phyloP scores from a whole-genome alignment of 2,888 invertebrate species.

The Drosophila infuscata region DNA sequence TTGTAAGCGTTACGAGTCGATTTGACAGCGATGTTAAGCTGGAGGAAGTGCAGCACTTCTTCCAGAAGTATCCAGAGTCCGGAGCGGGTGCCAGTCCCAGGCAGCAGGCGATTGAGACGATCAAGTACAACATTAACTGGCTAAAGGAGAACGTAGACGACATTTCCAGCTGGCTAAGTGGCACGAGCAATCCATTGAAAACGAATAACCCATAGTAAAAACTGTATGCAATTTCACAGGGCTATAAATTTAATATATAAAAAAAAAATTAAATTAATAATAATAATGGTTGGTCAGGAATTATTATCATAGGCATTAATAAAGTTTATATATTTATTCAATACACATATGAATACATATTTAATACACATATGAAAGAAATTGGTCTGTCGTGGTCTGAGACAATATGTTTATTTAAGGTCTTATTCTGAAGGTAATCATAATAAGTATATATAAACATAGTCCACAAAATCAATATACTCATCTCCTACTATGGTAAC shows the following conservation, averaged over 20 bases:
- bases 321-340: not conserved
- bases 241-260: not conserved
- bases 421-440: constrained; percentile 8
- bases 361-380: not conserved
- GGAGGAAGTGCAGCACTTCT: constrained; percentile 91
- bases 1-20: constrained; percentile 88
- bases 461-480: not conserved
- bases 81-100: constrained; percentile 92
- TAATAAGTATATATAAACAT: not conserved
- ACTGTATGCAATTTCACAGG: not conserved
- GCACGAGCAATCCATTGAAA: constrained; percentile 28
- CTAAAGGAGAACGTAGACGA: constrained; percentile 86
- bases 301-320: not conserved
- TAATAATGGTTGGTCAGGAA: not conserved
- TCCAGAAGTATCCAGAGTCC: constrained; percentile 91
- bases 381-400: not conserved
- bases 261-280: not conserved
- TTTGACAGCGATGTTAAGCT: constrained; percentile 89
- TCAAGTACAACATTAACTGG: constrained; percentile 93
- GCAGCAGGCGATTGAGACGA: constrained; percentile 90
- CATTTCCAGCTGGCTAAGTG: constrained; percentile 88
- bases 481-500: not conserved
- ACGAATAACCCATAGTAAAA: constrained; percentile 36
- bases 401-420: not conserved
- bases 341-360: not conserved